Conservation (phyloP, 2,113 vertebrate genomes). For the Montifringilla adamsi region DNA sequence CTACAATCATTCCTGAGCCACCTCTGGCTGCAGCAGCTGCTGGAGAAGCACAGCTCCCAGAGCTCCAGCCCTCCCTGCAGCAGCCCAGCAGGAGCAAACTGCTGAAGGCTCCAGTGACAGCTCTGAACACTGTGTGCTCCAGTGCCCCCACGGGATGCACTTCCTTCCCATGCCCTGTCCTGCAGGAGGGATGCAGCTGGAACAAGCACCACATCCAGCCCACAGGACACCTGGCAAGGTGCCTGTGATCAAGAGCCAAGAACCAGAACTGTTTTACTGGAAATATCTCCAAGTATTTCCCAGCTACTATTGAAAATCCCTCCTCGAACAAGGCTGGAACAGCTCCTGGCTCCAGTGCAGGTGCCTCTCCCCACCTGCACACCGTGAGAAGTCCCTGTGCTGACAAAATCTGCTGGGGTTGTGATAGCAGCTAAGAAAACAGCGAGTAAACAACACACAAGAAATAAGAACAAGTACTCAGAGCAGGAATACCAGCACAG, state of each 20-base stretch:
- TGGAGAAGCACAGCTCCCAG: background rate
- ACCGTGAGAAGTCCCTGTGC: background rate
- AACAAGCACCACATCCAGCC: background rate
- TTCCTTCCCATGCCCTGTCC: background rate
- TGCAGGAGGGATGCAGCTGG: background rate
- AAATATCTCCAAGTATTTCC: conserved; percentile 22
- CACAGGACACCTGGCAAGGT: background rate
- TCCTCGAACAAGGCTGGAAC: background rate
- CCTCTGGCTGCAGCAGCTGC: background rate
- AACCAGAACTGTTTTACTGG: conserved; percentile 14
- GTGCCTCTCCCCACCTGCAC: background rate
- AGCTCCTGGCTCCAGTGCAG: background rate
- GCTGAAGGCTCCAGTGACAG: background rate
- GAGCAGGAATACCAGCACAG: background rate
- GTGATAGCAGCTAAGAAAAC: background rate
- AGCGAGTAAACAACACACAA: background rate
- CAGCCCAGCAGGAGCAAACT: background rate
- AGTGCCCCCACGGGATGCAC: background rate
- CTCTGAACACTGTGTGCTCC: background rate
- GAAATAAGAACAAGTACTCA: background rate
- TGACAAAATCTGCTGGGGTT: background rate
- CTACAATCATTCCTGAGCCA: background rate
- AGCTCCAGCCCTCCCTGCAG: background rate
- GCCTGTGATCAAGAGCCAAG: conserved; percentile 5
- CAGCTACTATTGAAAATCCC: background rate